Evolutionary conservation across 2,888 invertebrate species (phyloP).

Genomic region (Apamea anceps): DNA sequence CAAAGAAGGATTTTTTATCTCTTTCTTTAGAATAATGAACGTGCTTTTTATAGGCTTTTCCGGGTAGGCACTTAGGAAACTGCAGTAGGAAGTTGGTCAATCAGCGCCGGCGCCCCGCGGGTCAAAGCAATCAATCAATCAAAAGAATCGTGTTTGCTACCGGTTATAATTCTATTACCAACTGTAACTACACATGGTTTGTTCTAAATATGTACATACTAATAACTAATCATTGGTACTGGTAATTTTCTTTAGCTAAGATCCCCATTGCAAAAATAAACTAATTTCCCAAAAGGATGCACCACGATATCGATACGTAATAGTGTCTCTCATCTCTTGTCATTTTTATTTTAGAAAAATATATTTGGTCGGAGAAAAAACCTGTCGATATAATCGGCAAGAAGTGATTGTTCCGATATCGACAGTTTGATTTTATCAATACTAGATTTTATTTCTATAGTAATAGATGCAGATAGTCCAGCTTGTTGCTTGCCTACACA

Average conservation of each 20-base stretch:
- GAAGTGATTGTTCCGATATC: neutral
- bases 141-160: slow-evolving; percentile 23
- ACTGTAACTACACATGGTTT: neutral
- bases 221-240: too few species aligned
- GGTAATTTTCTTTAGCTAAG: neutral
- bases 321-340: neutral
- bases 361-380: neutral
- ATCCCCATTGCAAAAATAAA: neutral
- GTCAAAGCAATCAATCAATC: slow-evolving; percentile 49
- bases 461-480: neutral
- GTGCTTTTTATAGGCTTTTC: slow-evolving; percentile 22
- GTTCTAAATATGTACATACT: too few species aligned
- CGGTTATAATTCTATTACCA: slow-evolving; percentile 5
- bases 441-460: neutral
- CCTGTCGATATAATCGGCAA: neutral
- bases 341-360: neutral
- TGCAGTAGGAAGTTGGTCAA: slow-evolving; percentile 35
- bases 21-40: slow-evolving; percentile 20
- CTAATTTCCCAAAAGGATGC: slow-evolving; percentile 4
- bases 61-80: slow-evolving; percentile 33
- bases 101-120: slow-evolving; percentile 7
- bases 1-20: slow-evolving; percentile 15
- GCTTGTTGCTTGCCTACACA: neutral
- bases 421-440: neutral
- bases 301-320: neutral